Conservation (phyloP, 2,888 invertebrate species). For the Hydraecia micacea region DNA sequence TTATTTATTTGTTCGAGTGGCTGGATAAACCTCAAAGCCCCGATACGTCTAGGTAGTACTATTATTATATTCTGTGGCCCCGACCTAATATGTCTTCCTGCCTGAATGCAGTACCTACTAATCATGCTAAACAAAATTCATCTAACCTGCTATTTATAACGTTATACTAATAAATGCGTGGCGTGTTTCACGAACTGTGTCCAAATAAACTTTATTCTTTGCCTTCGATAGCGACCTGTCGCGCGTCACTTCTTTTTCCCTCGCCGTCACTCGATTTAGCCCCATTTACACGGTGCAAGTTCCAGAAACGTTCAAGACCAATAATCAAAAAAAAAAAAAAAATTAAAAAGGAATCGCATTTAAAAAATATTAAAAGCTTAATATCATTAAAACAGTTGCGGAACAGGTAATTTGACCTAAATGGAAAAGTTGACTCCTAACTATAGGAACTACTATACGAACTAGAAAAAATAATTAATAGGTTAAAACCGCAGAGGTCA, state of each 20-base stretch:
- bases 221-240: not conserved
- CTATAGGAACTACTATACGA: too few species aligned
- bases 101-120: not conserved
- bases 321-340: too few species aligned
- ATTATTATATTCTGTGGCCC: too few species aligned
- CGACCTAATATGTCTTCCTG: not conserved
- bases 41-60: too few species aligned
- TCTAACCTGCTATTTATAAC: conserved; percentile 19
- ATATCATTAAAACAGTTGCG: not conserved
- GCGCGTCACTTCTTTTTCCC: not conserved
- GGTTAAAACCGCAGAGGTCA: too few species aligned
- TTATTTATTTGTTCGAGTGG: not conserved
- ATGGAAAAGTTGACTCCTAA: not conserved
- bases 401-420: not conserved
- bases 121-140: not conserved
- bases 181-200: too few species aligned
- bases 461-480: too few species aligned
- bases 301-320: not conserved
- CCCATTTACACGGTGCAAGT: not conserved
- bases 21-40: not conserved
- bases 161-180: not conserved
- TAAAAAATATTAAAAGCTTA: too few species aligned
- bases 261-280: too few species aligned
- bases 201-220: too few species aligned
- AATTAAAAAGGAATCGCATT: too few species aligned